phyloP scores from a whole-genome alignment of 1,140 invertebrate genomes.

The Drosophila littoralis region DNA sequence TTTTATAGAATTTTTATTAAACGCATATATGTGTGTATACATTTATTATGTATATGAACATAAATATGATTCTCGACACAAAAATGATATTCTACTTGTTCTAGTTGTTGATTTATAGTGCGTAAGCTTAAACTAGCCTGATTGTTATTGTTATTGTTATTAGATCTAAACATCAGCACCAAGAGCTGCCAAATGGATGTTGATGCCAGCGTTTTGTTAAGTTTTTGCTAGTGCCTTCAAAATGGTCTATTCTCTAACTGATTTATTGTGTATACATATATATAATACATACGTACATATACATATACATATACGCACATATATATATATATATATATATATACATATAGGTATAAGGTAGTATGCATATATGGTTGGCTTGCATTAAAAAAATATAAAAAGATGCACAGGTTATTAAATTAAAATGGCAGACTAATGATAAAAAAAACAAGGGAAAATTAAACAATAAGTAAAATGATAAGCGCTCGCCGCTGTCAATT shows the following conservation, averaged over 20 bases:
- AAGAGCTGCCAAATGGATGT: conserved; percentile 8
- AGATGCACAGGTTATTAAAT: conserved; percentile 23
- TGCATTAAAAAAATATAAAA: conserved; percentile 18
- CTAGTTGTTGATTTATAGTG: conserved; percentile 21
- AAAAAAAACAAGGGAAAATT: conserved; percentile 26
- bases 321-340: conserved; percentile 12
- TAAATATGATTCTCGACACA: conserved; percentile 12
- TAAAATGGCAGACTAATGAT: conserved; percentile 36
- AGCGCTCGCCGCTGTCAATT: conserved; percentile 43
- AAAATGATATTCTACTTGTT: conserved; percentile 25
- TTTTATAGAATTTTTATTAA: conserved; percentile 26
- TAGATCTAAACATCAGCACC: conserved; percentile 3
- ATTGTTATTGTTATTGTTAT: conserved; percentile 20
- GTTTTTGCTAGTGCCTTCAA: conserved; percentile 11
- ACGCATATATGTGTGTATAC: conserved; percentile 31
- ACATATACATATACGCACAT: conserved; percentile 4
- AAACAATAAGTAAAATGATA: conserved; percentile 47
- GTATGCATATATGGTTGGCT: conserved; percentile 14
- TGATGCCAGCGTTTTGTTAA: conserved; percentile 3
- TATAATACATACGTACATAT: not conserved
- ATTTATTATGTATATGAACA: conserved; percentile 12
- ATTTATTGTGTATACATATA: not conserved
- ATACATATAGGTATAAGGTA: not conserved
- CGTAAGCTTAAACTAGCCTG: conserved; percentile 15
- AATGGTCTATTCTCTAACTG: not conserved